Conservation (phyloP, 1,140 invertebrate genomes). For the Harpegnathos saltator region DNA sequence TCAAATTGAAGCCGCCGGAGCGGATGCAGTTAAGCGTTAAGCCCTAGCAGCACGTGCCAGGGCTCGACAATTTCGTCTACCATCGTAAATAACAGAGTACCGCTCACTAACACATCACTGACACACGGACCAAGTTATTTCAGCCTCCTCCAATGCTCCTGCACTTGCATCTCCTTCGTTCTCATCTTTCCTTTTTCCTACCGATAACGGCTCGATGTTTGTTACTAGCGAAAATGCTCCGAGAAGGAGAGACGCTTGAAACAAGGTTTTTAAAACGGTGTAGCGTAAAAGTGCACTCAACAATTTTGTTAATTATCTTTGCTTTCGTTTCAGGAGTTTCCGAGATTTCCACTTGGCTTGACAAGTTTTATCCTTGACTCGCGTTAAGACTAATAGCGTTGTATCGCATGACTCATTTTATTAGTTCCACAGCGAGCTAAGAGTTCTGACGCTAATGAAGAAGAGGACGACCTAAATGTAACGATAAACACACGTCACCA, state of each 20-base stretch:
- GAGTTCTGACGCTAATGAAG: background rate
- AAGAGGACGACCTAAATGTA: background rate
- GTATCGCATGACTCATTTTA: too few relatives aligned
- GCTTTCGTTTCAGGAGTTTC: too few relatives aligned
- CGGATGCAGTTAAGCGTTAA: constrained; percentile 65
- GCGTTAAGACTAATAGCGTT: too few relatives aligned
- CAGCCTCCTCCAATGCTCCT: background rate
- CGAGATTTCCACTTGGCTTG: too few relatives aligned
- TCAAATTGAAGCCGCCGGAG: constrained; percentile 53
- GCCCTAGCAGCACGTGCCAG: constrained; percentile 71
- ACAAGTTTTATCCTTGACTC: too few relatives aligned
- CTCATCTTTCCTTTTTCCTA: too few relatives aligned
- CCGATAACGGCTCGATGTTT: background rate
- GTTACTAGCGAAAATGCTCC: background rate
- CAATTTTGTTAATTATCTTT: too few relatives aligned
- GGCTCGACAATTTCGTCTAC: constrained; percentile 66
- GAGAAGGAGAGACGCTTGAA: background rate
- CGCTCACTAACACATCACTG: background rate
- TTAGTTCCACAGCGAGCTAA: background rate
- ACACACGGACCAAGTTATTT: background rate
- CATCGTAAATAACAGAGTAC: constrained; percentile 13
- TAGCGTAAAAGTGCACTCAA: too few relatives aligned
- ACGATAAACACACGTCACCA: background rate
- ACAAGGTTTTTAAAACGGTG: too few relatives aligned
- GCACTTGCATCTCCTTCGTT: background rate